Evolutionary conservation across 2,797 vertebrate species (phyloP), one percentile per base, ranked within the genome.

Genomic region (Mormyrus hasselquistii): DNA sequence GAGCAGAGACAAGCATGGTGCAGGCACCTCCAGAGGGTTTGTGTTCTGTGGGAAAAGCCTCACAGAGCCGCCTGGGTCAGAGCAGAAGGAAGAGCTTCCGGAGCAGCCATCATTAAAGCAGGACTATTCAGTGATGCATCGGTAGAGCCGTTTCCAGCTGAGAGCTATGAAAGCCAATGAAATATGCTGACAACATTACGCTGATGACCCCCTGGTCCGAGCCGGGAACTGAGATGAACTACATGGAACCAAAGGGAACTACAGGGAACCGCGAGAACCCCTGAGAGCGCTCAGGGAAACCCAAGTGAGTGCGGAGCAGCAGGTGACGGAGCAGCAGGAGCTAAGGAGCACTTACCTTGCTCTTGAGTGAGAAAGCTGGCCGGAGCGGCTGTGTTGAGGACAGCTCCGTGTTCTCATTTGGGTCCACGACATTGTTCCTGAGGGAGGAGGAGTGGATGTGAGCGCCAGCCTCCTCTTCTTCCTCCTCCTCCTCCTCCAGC

Each of bases 361-460:
- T 95, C 92, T 95, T 94, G 93, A 96, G 95, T 9, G 96, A 96
- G 9, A 97, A 96, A 93, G 97, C 96, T 94, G 97, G 97, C 91
- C 97, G 98, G 90, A 92, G 95, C 94, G 94, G 95, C 94, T 94
- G 94, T 92, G 94, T 93, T 91, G 96, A 91, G 65, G 96, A 94
- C 92, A 96, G 93, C 93, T 97, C 97, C 95, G 96, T 91, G 91
- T 97, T 96, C 94, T 96, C 97, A 91, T 94, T 97, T 91, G 97
- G 96, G 94, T 97, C 96, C 88, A 97, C 95, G 92, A 97, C 94
- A 94, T 95, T 97, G 94, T 97, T 98, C 95, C 96, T 96, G 93
- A 96, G 91, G 84, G 95, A 94, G 91, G 95, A 97, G 87, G 96
- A 94, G 87, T 90, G 94, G 76, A 94, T 92, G 82, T 94, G 57